Evolutionary conservation across 2,797 vertebrate genomes (phyloP).

Genomic region (Erpetoichthys calabaricus): DNA sequence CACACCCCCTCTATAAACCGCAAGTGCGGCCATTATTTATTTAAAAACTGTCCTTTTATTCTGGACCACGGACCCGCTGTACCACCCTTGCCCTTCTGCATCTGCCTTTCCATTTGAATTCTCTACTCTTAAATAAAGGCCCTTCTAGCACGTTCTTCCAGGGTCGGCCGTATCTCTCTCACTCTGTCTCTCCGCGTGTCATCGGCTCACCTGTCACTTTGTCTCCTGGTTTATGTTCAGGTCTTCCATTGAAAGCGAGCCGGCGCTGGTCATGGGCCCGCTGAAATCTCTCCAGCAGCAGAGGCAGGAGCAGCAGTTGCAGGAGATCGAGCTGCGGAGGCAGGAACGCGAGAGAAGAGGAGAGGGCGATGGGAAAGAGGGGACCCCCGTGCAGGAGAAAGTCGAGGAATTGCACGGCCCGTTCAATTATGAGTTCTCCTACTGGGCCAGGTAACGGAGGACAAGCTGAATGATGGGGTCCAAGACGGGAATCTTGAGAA

Average conservation of each 20-base stretch:
- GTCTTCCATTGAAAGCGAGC: slow-evolving; percentile 93
- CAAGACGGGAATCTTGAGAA: neutral
- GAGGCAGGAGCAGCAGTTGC: slow-evolving; percentile 75
- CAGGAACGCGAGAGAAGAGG: slow-evolving; percentile 61
- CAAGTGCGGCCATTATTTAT: too few relatives aligned
- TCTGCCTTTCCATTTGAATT: too few relatives aligned
- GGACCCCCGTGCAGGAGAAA: slow-evolving; percentile 70
- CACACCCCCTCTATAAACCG: too few relatives aligned
- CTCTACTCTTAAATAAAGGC: too few relatives aligned
- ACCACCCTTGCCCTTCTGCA: too few relatives aligned
- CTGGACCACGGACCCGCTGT: too few relatives aligned
- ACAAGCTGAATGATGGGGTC: neutral
- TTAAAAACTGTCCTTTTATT: too few relatives aligned
- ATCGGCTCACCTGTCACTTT: too few relatives aligned
- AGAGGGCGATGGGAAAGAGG: slow-evolving; percentile 45
- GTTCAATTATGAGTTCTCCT: slow-evolving; percentile 88
- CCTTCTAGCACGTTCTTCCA: too few relatives aligned
- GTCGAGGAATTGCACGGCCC: slow-evolving; percentile 77
- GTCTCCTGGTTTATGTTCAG: slow-evolving; percentile 32
- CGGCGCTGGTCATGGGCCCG: slow-evolving; percentile 83
- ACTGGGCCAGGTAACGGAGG: slow-evolving; percentile 80
- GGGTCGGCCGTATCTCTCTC: too few relatives aligned
- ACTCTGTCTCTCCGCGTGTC: too few relatives aligned
- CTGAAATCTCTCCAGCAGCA: slow-evolving; percentile 64
- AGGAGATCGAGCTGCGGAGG: slow-evolving; percentile 64